A percentile compares a stretch with the other conserved stretches of the same genome.
phyloP scores from a whole-genome alignment of 2,888 invertebrate species.

The Drosophila merina region DNA sequence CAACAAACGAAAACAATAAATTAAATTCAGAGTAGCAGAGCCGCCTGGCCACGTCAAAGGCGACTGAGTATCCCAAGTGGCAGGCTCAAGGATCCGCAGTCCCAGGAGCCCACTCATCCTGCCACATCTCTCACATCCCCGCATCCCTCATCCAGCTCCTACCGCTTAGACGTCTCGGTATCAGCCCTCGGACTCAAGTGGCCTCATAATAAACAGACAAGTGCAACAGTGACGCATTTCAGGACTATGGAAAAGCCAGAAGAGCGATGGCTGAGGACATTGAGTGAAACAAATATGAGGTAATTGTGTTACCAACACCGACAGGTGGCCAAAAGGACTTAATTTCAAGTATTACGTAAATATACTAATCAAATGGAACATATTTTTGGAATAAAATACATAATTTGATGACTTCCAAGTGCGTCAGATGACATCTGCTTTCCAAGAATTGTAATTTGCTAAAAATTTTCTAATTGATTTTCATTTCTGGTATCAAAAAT shows the following conservation, averaged over 20 bases:
- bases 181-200: conserved; percentile 52
- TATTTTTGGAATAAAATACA: background rate
- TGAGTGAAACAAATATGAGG: conserved; percentile 6
- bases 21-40: conserved; percentile 63
- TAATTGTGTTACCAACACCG: conserved; percentile 8
- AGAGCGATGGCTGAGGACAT: conserved; percentile 1
- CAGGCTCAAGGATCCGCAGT: conserved; percentile 48
- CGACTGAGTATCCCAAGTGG: conserved; percentile 44
- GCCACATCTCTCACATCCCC: too few relatives aligned
- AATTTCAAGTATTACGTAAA: background rate
- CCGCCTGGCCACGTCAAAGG: conserved; percentile 64
- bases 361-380: background rate
- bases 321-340: conserved; percentile 15
- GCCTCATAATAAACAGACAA: conserved; percentile 69
- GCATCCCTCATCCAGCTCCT: background rate
- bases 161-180: conserved; percentile 33
- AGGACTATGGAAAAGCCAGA: conserved; percentile 14
- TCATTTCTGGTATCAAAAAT: background rate
- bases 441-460: background rate
- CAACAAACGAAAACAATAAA: conserved; percentile 69
- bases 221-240: conserved; percentile 50
- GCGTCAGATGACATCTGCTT: background rate
- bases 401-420: background rate
- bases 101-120: conserved; percentile 17
- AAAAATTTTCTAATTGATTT: conserved; percentile 20